Evolutionary conservation across 2,113 vertebrate species (phyloP), one percentile per base, ranked within the genome.

Genomic region (Mormyrus iriodes): DNA sequence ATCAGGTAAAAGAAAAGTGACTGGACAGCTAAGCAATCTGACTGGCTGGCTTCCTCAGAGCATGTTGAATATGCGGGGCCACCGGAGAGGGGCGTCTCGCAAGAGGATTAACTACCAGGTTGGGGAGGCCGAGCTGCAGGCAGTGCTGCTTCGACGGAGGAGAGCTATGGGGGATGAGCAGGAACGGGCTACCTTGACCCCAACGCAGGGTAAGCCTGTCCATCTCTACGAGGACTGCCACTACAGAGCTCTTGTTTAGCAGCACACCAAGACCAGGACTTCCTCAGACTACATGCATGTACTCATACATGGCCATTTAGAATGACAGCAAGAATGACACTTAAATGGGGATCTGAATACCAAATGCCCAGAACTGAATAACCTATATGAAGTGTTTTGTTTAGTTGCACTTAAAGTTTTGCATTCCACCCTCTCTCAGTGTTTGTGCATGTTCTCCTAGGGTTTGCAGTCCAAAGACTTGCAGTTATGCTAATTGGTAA

Each of bases 141-240:
- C 89, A 88, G 93, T 96, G 31, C 93, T 97, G 84, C 95, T 95
- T 91, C 95, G 94, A 39, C 94, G 96, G 44, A 96, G 97, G 27
- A 91, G 86, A n/a, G 94, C 88, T 51, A 95, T 96, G 86, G 95
- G 90, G 21, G 95, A 94, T 0, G 88, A 90, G 31, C 88, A 61
- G 85, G 91, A 91, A 84, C 13, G 24, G 0, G 0, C 73, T 17
- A 13, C 76, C 51, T 4, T 53, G 39, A 3, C 76, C 73, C 89
- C 91, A 85, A 19, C 90, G 65, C 90, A 91, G 9, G 94, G 95
- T 94, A 92, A 1, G 15, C 53, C 21, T 48, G 6, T 79, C 48
- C 35, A 27, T 52, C 73, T 48, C 19, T 35, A 58, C 7, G 21
- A 27, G 9, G 9, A 52, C 31, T 31, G 13, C 21, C 19, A 10